Base-by-base conservation (phyloP, 1,140 invertebrate species). In the Drosophila kepulauana region DNA sequence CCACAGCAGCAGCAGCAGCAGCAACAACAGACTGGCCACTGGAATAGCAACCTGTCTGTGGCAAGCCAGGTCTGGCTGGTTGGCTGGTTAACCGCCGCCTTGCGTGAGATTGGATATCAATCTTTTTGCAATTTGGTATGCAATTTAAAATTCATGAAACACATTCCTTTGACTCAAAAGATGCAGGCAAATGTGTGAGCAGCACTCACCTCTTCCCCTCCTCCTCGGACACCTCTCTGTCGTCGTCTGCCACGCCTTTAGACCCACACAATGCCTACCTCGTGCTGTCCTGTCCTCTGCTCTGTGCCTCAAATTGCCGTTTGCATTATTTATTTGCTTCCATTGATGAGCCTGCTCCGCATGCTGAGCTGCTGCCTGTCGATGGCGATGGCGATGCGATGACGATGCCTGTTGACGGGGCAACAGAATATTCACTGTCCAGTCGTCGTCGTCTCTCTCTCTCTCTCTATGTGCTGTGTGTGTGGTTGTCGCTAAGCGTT, bases 61-160 rank as follows among this genome's bases (percentile, higher is more conserved):
- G 62, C 48, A 5, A 38, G 43, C 43, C 8, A 46, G 46, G 46
- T 43, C 25, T 52, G 59, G 43, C 43, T 7, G 63, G 46, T 56
- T 41, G 54, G 48, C 65, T 13, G 38, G 46, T 56, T 73, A 5
- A 48, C 56, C 66, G 84, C 69, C 68, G 85, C 70, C 86, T 89
- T 91, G 87, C 82, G 87, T 91, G 87, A 91, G 87, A 91, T 91
- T 91, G 87, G 87, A 91, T 91, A 91, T 91, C 87, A 91, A 91
- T 91, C 87, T 91, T 91, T 89, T 89, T 89, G 85, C 85, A 89
- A 89, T 89, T 91, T 87, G 80, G 80, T 88, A 91, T 81, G 87
- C 87, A 91, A 91, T 91, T 91, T 91, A 91, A 91, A 91, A 91
- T 91, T 91, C 87, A 91, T 91, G 87, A 91, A 91, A 87, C 87